A percentile compares a stretch with the other conserved stretches of the same genome.
Evolutionary conservation across 2,888 invertebrate genomes (phyloP).

Genomic region (Lepas anatifera): DNA sequence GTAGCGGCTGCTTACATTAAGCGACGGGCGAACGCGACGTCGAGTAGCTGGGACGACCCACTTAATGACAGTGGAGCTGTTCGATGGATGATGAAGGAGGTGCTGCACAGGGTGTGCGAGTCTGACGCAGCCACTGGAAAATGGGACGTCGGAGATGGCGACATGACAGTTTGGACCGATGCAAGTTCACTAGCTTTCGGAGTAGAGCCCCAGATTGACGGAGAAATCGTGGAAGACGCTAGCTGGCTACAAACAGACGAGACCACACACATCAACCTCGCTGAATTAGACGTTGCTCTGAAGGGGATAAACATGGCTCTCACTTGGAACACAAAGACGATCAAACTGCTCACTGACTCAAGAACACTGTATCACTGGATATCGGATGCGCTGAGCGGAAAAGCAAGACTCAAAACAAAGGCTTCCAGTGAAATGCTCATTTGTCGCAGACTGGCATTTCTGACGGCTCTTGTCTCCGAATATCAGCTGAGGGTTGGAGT

Average conservation of each 20-base stretch:
- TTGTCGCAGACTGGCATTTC: not conserved
- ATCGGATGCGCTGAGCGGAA: not conserved
- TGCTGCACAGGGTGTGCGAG: not conserved
- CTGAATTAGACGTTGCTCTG: conserved; percentile 16
- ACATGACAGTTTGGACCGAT: conserved; percentile 13
- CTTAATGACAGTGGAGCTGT: not conserved
- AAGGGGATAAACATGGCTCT: conserved; percentile 15
- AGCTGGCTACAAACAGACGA: conserved; percentile 14
- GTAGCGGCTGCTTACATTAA: conserved; percentile 15
- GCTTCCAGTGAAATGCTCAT: conserved; percentile 17
- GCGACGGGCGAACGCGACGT: not conserved
- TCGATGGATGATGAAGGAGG: not conserved
- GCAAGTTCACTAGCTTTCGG: conserved; percentile 16
- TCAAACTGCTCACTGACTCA: conserved; percentile 14
- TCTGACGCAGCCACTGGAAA: conserved; percentile 8
- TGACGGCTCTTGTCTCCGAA: not conserved
- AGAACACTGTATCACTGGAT: conserved; percentile 9
- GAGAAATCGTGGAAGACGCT: conserved; percentile 15
- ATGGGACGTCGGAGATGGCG: not conserved
- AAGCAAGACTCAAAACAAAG: conserved; percentile 6
- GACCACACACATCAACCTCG: conserved; percentile 16
- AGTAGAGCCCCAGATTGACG: conserved; percentile 10
- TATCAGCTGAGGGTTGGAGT: not conserved
- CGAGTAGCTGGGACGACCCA: conserved; percentile 13
- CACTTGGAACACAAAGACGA: not conserved